Base-by-base conservation (phyloP, 2,888 invertebrate species). In the Phalera bucephala region DNA sequence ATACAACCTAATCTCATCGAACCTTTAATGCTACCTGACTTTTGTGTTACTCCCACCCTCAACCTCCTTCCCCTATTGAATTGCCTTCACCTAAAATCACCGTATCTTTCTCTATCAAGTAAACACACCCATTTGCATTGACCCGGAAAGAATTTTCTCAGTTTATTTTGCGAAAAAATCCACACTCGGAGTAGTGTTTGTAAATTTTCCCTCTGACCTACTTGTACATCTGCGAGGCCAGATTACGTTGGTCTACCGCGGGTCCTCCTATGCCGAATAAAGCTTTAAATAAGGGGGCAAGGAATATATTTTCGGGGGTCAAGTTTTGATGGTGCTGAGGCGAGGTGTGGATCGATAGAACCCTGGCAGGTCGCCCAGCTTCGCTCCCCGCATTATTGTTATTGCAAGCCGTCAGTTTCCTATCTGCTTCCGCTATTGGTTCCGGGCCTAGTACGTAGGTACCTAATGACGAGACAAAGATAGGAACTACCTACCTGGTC, bases 181-280 rank as follows among this genome's bases (percentile, higher is more conserved):
- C 71, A 73, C 76, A 75, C 69, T 72, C 68, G 62, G 74, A 79
- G 80, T 85, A 84, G 84, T 86, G 81, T 87, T 88, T 86, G 86
- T 87, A 85, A 85, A 88, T 84, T 86, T 87, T 88, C 86, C 85
- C 73, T 86, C 74, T 88, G 88, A 89, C 88, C 88, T 88, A 89
- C 84, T 88, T 89, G 86, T 77, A 71, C 71, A 73, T 82, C 74
- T 78, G 72, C 63, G 61, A 57, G 60, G 61, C 87, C 83, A 84
- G 63, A 58, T 42, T 53, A 53, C 25, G 45, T 44, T 67, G 87
- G 73, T 45, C 81, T 69, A 39, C 80, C 69, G 42, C 64, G 54
- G 50, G 64, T 62, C 72, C 53, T 57, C 62, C 52, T 45, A 46
- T 64, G 58, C 57, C 49, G 54, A 52, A 62, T 55, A 57, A 51